These are phyloP conservation scores for Mystacides longicornis DNA, from an alignment of 2,888 invertebrate species.

Conservation along the genomic window DNA sequence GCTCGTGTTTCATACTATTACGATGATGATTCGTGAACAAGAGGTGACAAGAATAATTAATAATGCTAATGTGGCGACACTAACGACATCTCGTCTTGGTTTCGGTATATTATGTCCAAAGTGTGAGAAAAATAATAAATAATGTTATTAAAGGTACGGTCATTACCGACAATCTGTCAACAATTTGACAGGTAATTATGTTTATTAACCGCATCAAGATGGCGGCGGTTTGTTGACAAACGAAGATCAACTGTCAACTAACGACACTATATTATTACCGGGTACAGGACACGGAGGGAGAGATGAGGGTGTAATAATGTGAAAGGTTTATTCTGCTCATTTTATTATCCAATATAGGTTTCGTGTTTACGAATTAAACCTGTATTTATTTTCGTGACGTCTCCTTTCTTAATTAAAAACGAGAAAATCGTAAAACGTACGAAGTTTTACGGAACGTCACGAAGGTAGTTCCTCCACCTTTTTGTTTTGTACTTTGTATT, in stretches of 20 bases:
- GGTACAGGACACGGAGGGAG: not conserved
- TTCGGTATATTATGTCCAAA: not conserved
- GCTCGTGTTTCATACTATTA: too few species aligned
- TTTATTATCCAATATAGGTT: not conserved
- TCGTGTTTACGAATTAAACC: not conserved
- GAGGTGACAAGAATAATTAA: too few species aligned
- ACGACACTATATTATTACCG: not conserved
- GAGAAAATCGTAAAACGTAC: too few species aligned
- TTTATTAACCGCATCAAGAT: not conserved
- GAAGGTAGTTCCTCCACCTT: too few species aligned
- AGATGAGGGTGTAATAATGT: not conserved
- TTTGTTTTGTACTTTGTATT: too few species aligned
- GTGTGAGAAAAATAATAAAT: not conserved
- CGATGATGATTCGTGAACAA: too few species aligned
- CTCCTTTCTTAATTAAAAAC: too few species aligned
- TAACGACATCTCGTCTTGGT: conserved; percentile 4
- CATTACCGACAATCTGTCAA: conserved; percentile 22
- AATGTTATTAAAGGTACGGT: conserved; percentile 8
- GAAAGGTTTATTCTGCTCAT: not conserved
- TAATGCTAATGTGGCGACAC: conserved; percentile 6
- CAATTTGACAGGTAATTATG: conserved; percentile 18
- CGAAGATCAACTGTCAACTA: not conserved
- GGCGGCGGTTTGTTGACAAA: conserved; percentile 1
- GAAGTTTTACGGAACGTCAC: too few species aligned
- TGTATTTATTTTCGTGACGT: too few species aligned